Conservation (phyloP, 2,888 invertebrate species). For the Nymphalis polychloros region DNA sequence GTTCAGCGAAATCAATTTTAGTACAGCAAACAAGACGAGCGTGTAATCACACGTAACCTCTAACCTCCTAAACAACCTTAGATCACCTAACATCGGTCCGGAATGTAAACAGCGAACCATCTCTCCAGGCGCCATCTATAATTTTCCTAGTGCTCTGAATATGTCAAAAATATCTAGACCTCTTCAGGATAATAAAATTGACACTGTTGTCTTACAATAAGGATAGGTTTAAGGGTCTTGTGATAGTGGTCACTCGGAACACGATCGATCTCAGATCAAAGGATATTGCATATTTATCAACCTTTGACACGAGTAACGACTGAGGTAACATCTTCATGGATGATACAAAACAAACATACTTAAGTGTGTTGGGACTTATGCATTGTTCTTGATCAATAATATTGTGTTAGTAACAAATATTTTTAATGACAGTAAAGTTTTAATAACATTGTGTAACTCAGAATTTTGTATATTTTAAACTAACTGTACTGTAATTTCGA, state of each 20-base stretch:
- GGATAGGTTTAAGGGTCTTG: conserved; percentile 42
- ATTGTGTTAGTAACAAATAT: not conserved
- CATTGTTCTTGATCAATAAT: not conserved
- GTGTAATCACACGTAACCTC: conserved; percentile 74
- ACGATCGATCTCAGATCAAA: conserved; percentile 74
- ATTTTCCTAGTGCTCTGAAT: conserved; percentile 75
- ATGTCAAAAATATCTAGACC: conserved; percentile 58
- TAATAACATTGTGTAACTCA: too few relatives aligned
- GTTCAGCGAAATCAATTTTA: conserved; percentile 64
- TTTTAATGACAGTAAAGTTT: too few relatives aligned
- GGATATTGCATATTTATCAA: conserved; percentile 82
- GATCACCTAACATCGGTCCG: conserved; percentile 65
- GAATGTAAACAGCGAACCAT: conserved; percentile 79
- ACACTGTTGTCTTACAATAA: conserved; percentile 15
- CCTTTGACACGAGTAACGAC: conserved; percentile 80
- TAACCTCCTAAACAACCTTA: conserved; percentile 72
- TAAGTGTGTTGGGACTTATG: conserved; percentile 38
- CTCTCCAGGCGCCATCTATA: conserved; percentile 80
- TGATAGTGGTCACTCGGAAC: conserved; percentile 55
- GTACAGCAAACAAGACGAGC: conserved; percentile 63
- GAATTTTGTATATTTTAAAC: too few relatives aligned
- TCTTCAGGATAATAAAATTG: conserved; percentile 23
- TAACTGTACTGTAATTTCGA: too few relatives aligned
- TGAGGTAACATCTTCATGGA: conserved; percentile 78
- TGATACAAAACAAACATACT: conserved; percentile 69